Percentiles rank a stretch among this genome's conserved stretches.
Conservation (phyloP, 2,888 invertebrate species). For the Halictus ligatus region DNA sequence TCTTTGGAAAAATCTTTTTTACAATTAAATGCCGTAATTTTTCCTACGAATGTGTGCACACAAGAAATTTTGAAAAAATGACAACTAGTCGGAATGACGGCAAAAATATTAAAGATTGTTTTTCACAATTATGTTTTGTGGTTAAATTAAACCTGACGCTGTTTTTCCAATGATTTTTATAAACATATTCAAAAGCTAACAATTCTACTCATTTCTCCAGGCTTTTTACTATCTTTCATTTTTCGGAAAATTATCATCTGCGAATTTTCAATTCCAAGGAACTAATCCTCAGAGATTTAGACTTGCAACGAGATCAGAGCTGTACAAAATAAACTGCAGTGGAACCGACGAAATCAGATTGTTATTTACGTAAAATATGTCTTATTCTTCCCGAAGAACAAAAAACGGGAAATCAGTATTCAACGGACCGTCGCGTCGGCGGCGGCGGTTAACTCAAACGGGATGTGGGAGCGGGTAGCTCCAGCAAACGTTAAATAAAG, state of each 20-base stretch:
- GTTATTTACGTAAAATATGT: slow-evolving; percentile 14
- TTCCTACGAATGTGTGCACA: too few species aligned
- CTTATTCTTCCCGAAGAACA: not conserved
- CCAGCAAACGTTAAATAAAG: slow-evolving; percentile 49
- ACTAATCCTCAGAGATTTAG: not conserved
- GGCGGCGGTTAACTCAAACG: slow-evolving; percentile 22
- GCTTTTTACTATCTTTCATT: not conserved
- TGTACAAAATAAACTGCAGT: not conserved
- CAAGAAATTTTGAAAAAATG: too few species aligned
- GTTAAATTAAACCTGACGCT: too few species aligned
- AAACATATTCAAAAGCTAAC: too few species aligned
- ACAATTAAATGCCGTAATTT: too few species aligned
- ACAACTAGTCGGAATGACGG: too few species aligned
- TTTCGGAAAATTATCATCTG: not conserved
- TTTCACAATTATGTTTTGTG: too few species aligned
- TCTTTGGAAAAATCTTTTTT: too few species aligned
- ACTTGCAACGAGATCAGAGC: not conserved
- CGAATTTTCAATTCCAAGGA: not conserved
- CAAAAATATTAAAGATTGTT: too few species aligned
- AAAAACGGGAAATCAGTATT: slow-evolving; percentile 47
- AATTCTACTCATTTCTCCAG: too few species aligned
- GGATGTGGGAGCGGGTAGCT: not conserved
- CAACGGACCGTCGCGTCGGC: slow-evolving; percentile 12
- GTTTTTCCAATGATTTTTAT: too few species aligned
- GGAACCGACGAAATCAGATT: not conserved